These are phyloP conservation scores for Darevskia nairensis DNA, from an alignment of 2,797 vertebrate species.

Conservation along the genomic window DNA sequence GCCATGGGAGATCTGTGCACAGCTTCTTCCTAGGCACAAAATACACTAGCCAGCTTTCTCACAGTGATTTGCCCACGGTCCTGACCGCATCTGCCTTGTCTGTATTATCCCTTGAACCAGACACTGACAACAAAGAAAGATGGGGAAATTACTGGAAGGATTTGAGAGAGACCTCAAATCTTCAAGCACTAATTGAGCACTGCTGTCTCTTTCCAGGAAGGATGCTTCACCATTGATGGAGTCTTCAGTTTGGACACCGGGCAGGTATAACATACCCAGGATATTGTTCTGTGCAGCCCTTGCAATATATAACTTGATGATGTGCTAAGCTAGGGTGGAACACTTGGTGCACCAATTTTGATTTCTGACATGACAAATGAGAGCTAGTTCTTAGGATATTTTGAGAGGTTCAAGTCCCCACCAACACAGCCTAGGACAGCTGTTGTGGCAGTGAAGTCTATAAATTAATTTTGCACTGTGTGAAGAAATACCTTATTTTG, in stretches of 20 bases:
- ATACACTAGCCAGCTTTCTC: too few species aligned
- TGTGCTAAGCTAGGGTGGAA: not conserved
- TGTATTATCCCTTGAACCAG: too few species aligned
- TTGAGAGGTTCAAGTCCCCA: too few species aligned
- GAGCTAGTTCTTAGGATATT: not conserved
- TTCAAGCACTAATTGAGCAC: not conserved
- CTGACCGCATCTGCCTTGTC: too few species aligned
- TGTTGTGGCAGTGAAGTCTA: not conserved
- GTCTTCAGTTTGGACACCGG: slow-evolving; percentile 75
- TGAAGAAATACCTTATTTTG: not conserved
- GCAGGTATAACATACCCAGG: slow-evolving; percentile 76
- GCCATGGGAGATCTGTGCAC: too few species aligned
- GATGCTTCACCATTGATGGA: slow-evolving; percentile 77
- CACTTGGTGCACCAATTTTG: not conserved
- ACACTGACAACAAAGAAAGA: too few species aligned
- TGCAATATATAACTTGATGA: not conserved
- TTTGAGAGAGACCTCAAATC: too few species aligned
- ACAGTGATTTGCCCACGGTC: too few species aligned
- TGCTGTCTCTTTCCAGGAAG: slow-evolving; percentile 46
- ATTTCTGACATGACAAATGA: not conserved
- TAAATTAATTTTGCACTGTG: not conserved
- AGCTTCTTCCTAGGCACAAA: too few species aligned
- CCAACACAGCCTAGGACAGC: not conserved
- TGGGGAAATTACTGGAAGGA: too few species aligned
- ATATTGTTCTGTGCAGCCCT: not conserved